Conservation (phyloP, 2,888 invertebrate genomes). For the Watsonalla cultraria region DNA sequence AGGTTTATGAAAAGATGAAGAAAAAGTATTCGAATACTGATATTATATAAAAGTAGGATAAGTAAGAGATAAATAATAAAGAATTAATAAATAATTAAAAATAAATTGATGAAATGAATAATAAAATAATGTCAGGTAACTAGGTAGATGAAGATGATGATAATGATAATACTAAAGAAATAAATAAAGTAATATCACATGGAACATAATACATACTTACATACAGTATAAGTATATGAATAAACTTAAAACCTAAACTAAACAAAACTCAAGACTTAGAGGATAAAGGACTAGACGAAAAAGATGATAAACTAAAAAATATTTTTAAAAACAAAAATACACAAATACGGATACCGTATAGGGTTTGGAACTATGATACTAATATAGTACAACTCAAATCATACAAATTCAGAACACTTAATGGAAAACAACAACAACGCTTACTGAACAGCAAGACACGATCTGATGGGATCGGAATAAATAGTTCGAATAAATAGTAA, state of each 20-base stretch:
- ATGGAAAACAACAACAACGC: conserved; percentile 63
- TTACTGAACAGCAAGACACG: conserved; percentile 27
- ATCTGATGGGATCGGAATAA: conserved; percentile 58
- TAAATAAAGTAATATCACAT: conserved; percentile 17
- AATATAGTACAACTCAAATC: conserved; percentile 63
- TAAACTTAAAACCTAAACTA: conserved; percentile 10
- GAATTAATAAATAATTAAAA: conserved; percentile 5
- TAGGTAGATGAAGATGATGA: conserved; percentile 12
- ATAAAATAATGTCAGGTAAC: conserved; percentile 8
- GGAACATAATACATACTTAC: conserved; percentile 21
- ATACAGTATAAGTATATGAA: conserved; percentile 16
- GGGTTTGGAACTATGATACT: conserved; percentile 56
- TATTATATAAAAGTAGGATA: background rate
- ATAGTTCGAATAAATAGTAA: conserved; percentile 51
- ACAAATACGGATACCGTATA: conserved; percentile 76
- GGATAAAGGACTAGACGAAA: conserved; percentile 56
- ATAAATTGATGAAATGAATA: conserved; percentile 3
- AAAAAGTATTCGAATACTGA: background rate
- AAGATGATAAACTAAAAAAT: conserved; percentile 29
- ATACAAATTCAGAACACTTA: conserved; percentile 69
- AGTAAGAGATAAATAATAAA: background rate
- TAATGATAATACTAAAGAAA: conserved; percentile 9
- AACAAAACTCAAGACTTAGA: conserved; percentile 40
- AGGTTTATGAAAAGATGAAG: conserved; percentile 1
- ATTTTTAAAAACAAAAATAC: conserved; percentile 57